These are phyloP conservation scores for Nephila pilipes DNA, from an alignment of 1,140 invertebrate species.

Conservation along the genomic window DNA sequence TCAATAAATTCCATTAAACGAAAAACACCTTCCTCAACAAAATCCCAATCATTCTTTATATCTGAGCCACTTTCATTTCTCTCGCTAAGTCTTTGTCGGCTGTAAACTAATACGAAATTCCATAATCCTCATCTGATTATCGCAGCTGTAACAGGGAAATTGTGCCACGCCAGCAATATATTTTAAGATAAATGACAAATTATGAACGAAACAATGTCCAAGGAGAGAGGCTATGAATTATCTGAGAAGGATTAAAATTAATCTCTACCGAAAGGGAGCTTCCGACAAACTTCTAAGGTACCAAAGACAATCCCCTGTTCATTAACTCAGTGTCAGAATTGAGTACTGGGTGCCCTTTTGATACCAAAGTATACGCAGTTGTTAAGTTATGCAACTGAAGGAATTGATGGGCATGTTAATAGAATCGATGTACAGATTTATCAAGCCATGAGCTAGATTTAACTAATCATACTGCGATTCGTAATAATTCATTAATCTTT, in stretches of 20 bases:
- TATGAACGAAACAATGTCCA: conserved; percentile 16
- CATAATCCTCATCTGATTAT: conserved; percentile 61
- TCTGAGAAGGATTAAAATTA: conserved; percentile 45
- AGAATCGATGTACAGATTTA: not conserved
- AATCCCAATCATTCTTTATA: not conserved
- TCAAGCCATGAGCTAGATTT: not conserved
- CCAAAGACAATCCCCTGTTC: not conserved
- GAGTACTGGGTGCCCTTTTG: not conserved
- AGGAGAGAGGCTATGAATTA: not conserved
- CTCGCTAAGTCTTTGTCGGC: not conserved
- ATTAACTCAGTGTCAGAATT: not conserved
- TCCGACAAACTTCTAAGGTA: not conserved
- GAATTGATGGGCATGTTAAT: conserved; percentile 15
- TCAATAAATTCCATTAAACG: not conserved
- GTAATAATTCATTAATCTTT: not conserved
- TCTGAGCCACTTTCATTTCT: not conserved
- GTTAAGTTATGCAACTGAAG: not conserved
- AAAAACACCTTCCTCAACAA: not conserved
- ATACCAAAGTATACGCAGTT: not conserved
- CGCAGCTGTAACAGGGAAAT: not conserved
- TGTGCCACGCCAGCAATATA: not conserved
- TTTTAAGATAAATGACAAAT: conserved; percentile 63
- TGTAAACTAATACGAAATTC: conserved; percentile 14
- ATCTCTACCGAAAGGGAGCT: not conserved
- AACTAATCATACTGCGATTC: not conserved